These are phyloP conservation scores for Drosophila rufa DNA, from an alignment of 1,140 invertebrate genomes.

Conservation along the genomic window DNA sequence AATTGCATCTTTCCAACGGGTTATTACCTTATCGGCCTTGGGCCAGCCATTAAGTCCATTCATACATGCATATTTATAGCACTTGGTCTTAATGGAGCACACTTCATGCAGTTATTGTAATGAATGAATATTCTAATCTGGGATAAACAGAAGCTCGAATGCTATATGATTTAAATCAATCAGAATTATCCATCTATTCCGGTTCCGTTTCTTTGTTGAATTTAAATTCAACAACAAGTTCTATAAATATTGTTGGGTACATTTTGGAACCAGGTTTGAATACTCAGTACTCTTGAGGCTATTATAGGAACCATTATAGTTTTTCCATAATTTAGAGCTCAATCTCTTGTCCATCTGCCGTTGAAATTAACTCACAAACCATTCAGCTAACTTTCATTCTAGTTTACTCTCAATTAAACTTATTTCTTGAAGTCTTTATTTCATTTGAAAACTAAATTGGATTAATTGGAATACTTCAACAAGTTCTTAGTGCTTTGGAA, in stretches of 20 bases:
- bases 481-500: background rate
- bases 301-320: too few species aligned
- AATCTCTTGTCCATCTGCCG: too few species aligned
- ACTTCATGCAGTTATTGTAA: slow-evolving; percentile 8
- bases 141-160: background rate
- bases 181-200: background rate
- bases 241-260: background rate
- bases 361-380: too few species aligned
- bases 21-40: background rate
- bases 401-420: background rate
- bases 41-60: slow-evolving; percentile 21
- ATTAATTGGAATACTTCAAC: background rate
- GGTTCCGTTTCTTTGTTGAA: background rate
- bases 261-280: background rate
- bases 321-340: too few species aligned
- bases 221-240: background rate
- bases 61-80: slow-evolving; percentile 32
- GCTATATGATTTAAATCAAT: background rate
- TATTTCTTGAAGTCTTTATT: background rate
- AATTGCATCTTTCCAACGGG: slow-evolving; percentile 16
- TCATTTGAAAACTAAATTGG: background rate
- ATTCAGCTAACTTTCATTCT: too few species aligned
- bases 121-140: slow-evolving; percentile 9
- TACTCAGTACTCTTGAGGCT: too few species aligned
- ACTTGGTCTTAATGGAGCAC: slow-evolving; percentile 6